Evolutionary conservation across 1,140 invertebrate genomes (phyloP), one percentile per base, ranked within the genome.

Genomic region (Cotesia typhae): DNA sequence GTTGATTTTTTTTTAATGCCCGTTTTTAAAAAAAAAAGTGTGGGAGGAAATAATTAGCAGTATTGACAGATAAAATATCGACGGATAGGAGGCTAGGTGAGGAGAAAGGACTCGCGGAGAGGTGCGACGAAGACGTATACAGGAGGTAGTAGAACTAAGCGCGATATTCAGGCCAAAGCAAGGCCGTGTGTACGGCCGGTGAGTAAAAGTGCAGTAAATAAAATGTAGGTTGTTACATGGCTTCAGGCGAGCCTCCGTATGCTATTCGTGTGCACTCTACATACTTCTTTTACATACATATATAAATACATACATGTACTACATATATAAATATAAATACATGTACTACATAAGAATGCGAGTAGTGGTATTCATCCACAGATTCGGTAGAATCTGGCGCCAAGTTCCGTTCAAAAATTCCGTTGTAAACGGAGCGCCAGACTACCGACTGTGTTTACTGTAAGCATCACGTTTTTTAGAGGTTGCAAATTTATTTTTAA

Each of bases 191-290:
- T 74, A 66, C 73, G 72, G 72, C 63, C 72, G 72, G 28, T 61
- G 73, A 79, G 78, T 81, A 81, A 80, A 81, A 80, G 77, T 79
- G 77, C 77, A 78, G 72, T 70, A 80, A 81, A 81, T 81, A 78
- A 81, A 82, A 82, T 80, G 79, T 79, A 80, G 77, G 78, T 76
- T 81, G 78, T 81, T 79, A 81, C 77, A 76, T 81, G 71, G 74
- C 80, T 80, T 75, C 78, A 80, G 81, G 79, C 80, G 74, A 74
- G 65, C 73, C 74, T 73, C 52, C 72, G 20, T 60, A 37, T 20
- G n/a, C 61, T 71, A 65, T 65, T 70, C 67, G 55, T 69, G 60
- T 71, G 61, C 52, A 64, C 53, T 61, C 12, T 12, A 10, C 35
- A 35, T 61, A 28, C 10, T 4, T 28, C 35, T 12, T 61, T 37